Conservation (phyloP, 2,797 vertebrate genomes). For the Cuniculus paca region DNA sequence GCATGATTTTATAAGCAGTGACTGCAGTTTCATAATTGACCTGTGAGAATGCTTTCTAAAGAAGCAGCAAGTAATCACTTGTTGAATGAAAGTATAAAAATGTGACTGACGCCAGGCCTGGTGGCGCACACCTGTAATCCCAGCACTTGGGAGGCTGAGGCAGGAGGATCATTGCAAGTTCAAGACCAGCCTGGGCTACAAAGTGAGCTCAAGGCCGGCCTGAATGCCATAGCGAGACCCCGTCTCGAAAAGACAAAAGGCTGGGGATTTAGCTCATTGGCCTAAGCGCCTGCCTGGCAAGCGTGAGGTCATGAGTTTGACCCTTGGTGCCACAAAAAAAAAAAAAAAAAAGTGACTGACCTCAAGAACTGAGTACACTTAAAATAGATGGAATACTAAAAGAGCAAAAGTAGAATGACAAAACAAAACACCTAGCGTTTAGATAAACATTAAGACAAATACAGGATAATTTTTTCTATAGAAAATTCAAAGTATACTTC, state of each 20-base stretch:
- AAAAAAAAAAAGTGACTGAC: background rate
- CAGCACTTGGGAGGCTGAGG: too few species aligned
- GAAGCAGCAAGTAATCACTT: background rate
- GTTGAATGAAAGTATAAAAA: background rate
- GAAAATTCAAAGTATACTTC: background rate
- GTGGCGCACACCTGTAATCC: too few species aligned
- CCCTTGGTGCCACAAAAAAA: too few species aligned
- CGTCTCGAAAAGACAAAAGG: too few species aligned
- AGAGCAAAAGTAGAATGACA: background rate
- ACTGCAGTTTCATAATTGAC: background rate
- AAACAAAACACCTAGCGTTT: background rate
- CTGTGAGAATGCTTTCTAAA: background rate
- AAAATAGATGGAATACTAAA: background rate
- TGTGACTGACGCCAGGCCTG: too few species aligned
- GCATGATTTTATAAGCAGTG: background rate
- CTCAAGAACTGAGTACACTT: background rate
- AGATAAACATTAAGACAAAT: background rate
- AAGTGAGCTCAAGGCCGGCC: too few species aligned
- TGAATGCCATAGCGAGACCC: too few species aligned
- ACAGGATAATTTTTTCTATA: background rate
- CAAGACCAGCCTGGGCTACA: too few species aligned
- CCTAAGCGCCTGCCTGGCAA: too few species aligned
- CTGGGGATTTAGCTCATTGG: too few species aligned
- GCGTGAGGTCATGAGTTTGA: too few species aligned
- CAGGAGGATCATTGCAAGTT: too few species aligned